Base-by-base conservation (phyloP, 2,888 invertebrate genomes). In the Drosophila colorata region DNA sequence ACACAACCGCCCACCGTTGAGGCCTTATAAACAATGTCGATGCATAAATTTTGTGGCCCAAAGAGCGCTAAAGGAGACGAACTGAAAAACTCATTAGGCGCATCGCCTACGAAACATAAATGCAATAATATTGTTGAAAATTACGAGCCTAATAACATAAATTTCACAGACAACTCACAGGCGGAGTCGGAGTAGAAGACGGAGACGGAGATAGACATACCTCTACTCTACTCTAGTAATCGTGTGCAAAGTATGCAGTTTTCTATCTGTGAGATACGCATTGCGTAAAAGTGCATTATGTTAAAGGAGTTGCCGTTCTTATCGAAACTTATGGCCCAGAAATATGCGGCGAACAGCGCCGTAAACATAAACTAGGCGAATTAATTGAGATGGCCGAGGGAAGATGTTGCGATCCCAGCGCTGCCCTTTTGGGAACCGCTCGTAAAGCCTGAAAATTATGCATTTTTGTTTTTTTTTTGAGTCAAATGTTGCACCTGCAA, bases 131-230 rank as follows among this genome's bases (percentile, higher is more conserved):
- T 83, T 70, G 80, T 70, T 47, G 55, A 69, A 69, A 83, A 83
- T 83, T 83, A 86, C 86, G 83, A 83, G 71, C 65, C 86, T 76
- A 83, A 83, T 83, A 83, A 83, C 83, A 83, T 83, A 86, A 83
- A 83, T 83, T 83, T 59, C 48, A 59, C 63, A 61, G 66, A 48
- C 65, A 43, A 48, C 48, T 44, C 38, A 16, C 51, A 40, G 43
- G 13, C 1, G 47, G 28, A 11, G 38, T 4, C 1, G 13, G 13
- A 33, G 31, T 31, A 9, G 31, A 2, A 31, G 33, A 1, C 13
- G 33, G 13, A 33, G 16, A 8, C 6, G 37, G n/a, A 33, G 35
- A 14, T 9, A n/a, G 35, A 23, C 6, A 23, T 28, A 28, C 9
- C 28, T 28, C 28, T 8, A 28, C 9, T 28, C 28, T 28, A 28